Percentiles rank a stretch among this genome's conserved stretches.
Evolutionary conservation across 2,888 invertebrate genomes (phyloP).

Genomic region (Thalpophila matura): DNA sequence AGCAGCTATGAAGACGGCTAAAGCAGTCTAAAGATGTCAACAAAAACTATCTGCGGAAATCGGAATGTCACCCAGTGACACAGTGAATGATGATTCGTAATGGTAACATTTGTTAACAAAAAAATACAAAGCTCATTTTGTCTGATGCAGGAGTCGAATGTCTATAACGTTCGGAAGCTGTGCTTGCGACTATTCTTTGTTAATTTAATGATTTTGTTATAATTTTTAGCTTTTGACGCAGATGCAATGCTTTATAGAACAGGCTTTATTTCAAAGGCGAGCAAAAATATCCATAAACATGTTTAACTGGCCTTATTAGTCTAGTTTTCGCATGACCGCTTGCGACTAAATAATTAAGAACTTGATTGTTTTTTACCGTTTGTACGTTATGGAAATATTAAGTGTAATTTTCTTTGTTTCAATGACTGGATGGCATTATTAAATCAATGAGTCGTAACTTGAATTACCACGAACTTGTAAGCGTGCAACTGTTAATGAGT

Average conservation of each 20-base stretch:
- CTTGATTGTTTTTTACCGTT: slow-evolving; percentile 11
- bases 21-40: too few species aligned
- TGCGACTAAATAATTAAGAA: slow-evolving; percentile 47
- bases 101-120: too few species aligned
- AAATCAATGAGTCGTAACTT: neutral
- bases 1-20: too few species aligned
- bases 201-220: neutral
- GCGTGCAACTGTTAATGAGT: neutral
- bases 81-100: too few species aligned
- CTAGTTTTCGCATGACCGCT: slow-evolving; percentile 53
- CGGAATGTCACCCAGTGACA: too few species aligned
- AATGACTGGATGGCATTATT: slow-evolving; percentile 14
- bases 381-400: slow-evolving; percentile 24
- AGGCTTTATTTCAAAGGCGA: slow-evolving; percentile 30
- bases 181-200: slow-evolving; percentile 1
- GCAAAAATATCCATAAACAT: slow-evolving; percentile 43
- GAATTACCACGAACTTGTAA: slow-evolving; percentile 7
- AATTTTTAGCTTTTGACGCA: neutral
- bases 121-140: too few species aligned
- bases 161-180: neutral
- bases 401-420: slow-evolving; percentile 27
- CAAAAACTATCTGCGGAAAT: too few species aligned
- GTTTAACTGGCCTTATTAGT: slow-evolving; percentile 34
- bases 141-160: too few species aligned
- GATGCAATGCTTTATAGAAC: slow-evolving; percentile 19